Evolutionary conservation across 1,140 invertebrate species (phyloP).

Genomic region (honey bee (Apis mellifera)): Amel_HAv3.1 CM009938.2:8220501-8221000

Average conservation of each 20-base stretch:
- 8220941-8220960: background rate
- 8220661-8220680: slow-evolving; percentile 30
- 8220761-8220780: slow-evolving; percentile 10
- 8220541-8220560: slow-evolving; percentile 81
- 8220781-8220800: background rate
- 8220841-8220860: slow-evolving; percentile 64
- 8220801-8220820: slow-evolving; percentile 42
- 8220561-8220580: slow-evolving; percentile 53
- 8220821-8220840: slow-evolving; percentile 69
- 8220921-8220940: slow-evolving; percentile 73
- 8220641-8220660: background rate
- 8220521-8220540: slow-evolving; percentile 82
- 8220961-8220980: slow-evolving; percentile 3
- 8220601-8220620: slow-evolving; percentile 18
- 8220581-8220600: slow-evolving; percentile 61
- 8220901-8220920: slow-evolving; percentile 71
- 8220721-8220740: slow-evolving; percentile 17
- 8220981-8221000: slow-evolving; percentile 2
- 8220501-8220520: slow-evolving; percentile 82
- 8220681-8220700: background rate
- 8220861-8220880: slow-evolving; percentile 70
- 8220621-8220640: background rate
- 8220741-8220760: slow-evolving; percentile 17
- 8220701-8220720: background rate
- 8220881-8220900: slow-evolving; percentile 68